Evolutionary conservation across 2,888 invertebrate genomes (phyloP).

Genomic region (Tortricodes alternella): DNA sequence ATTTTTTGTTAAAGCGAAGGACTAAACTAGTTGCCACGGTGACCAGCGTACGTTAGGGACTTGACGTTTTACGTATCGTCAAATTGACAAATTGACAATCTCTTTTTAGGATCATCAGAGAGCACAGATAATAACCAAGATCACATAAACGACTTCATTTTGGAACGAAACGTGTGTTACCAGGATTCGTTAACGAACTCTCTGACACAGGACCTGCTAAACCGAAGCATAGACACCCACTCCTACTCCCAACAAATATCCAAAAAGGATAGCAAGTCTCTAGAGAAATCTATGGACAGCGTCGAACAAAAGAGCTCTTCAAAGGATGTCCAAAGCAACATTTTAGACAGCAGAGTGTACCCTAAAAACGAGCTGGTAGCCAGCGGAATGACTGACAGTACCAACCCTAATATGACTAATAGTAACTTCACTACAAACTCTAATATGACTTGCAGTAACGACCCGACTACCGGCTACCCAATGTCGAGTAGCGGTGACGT

Average conservation of each 20-base stretch:
- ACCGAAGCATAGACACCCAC: constrained; percentile 68
- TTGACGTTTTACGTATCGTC: no score
- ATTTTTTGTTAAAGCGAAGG: no score
- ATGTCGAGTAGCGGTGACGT: constrained; percentile 72
- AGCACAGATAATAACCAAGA: constrained; percentile 69
- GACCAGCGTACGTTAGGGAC: no score
- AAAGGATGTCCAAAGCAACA: constrained; percentile 66
- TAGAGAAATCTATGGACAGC: constrained; percentile 64
- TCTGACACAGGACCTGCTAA: constrained; percentile 67
- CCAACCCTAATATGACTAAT: constrained; percentile 69
- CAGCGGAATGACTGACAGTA: constrained; percentile 69
- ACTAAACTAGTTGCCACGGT: no score
- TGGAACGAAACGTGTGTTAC: constrained; percentile 77
- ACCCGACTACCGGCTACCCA: constrained; percentile 69
- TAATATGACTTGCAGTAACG: constrained; percentile 72
- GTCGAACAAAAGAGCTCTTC: constrained; percentile 66
- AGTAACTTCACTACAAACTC: constrained; percentile 75
- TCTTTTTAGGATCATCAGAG: constrained; percentile 66
- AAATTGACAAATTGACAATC: neutral
- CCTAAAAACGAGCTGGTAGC: constrained; percentile 57
- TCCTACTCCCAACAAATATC: constrained; percentile 47
- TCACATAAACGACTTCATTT: constrained; percentile 72
- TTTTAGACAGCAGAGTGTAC: constrained; percentile 63
- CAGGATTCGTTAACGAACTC: constrained; percentile 78
- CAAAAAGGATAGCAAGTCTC: constrained; percentile 63